These are phyloP conservation scores for Siniperca undulata DNA, from an alignment of 2,797 vertebrate species.

Conservation along the genomic window DNA sequence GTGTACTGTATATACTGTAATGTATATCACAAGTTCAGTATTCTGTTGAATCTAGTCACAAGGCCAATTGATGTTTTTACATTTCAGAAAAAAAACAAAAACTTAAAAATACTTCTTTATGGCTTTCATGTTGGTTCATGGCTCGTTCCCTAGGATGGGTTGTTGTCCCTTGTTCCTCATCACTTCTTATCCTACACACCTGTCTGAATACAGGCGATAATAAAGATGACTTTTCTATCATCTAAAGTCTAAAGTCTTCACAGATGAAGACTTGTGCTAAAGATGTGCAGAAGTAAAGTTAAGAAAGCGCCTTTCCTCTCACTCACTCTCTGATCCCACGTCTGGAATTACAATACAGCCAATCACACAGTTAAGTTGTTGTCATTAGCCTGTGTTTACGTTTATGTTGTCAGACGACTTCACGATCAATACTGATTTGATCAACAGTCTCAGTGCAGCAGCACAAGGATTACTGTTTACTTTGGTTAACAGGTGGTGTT, in stretches of 20 bases:
- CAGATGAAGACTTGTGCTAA: background rate
- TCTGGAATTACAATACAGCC: conserved; percentile 10
- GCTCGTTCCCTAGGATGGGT: background rate
- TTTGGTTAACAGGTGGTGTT: conserved; percentile 11
- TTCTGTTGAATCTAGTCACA: background rate
- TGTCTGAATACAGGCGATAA: background rate
- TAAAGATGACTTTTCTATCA: background rate
- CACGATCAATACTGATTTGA: conserved; percentile 38
- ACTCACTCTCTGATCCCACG: background rate
- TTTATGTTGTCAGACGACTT: conserved; percentile 19
- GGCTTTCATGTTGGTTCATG: background rate
- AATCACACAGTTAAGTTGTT: conserved; percentile 8
- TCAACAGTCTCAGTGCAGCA: background rate
- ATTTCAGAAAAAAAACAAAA: no score
- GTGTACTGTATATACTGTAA: background rate
- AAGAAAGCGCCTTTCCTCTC: conserved; percentile 6
- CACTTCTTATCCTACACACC: background rate
- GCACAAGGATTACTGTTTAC: conserved; percentile 33
- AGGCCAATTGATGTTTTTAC: background rate
- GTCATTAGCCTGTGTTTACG: conserved; percentile 22
- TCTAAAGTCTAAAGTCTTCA: background rate
- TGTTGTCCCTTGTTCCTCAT: background rate
- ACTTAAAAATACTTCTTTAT: no score
- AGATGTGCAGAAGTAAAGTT: background rate
- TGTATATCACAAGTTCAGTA: background rate